Conservation (phyloP, 2,888 invertebrate species). For the Nudaria mundana region DNA sequence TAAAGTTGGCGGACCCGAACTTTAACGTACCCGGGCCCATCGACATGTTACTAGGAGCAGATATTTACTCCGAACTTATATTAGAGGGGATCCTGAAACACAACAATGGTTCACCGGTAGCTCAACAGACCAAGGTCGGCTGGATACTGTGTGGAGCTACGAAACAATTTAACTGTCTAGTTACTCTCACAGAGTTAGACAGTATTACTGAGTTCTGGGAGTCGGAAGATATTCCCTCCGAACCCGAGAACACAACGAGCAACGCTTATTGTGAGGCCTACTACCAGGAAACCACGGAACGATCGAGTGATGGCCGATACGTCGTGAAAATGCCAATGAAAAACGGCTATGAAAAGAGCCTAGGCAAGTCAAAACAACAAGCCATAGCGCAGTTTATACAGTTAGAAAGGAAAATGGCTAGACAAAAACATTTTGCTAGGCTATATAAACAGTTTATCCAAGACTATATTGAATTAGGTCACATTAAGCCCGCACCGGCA, state of each 20-base stretch:
- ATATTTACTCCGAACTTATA: slow-evolving; percentile 4
- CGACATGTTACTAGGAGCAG: slow-evolving; percentile 6
- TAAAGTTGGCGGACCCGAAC: slow-evolving; percentile 6
- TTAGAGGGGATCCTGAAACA: slow-evolving; percentile 6
- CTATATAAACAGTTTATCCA: slow-evolving; percentile 2
- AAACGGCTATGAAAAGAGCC: neutral
- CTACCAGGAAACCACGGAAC: slow-evolving; percentile 1
- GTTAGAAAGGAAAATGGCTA: slow-evolving; percentile 2
- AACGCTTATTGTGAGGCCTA: slow-evolving; percentile 5
- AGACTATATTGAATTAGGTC: neutral
- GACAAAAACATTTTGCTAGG: neutral
- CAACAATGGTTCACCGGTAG: slow-evolving; percentile 2
- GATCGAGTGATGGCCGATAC: slow-evolving; percentile 7
- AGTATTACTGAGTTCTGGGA: no score
- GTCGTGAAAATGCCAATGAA: slow-evolving; percentile 5
- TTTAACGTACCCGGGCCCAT: slow-evolving; percentile 4
- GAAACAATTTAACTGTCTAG: slow-evolving; percentile 9
- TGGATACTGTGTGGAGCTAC: slow-evolving; percentile 14
- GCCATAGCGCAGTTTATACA: slow-evolving; percentile 9
- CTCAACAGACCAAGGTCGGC: slow-evolving; percentile 11
- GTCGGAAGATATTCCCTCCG: slow-evolving; percentile 4
- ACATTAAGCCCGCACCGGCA: neutral
- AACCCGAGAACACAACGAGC: neutral
- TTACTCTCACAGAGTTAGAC: no score
- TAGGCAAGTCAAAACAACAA: slow-evolving; percentile 5